Base-by-base conservation (phyloP, 2,797 vertebrate genomes). In the Semotilus atromaculatus region DNA sequence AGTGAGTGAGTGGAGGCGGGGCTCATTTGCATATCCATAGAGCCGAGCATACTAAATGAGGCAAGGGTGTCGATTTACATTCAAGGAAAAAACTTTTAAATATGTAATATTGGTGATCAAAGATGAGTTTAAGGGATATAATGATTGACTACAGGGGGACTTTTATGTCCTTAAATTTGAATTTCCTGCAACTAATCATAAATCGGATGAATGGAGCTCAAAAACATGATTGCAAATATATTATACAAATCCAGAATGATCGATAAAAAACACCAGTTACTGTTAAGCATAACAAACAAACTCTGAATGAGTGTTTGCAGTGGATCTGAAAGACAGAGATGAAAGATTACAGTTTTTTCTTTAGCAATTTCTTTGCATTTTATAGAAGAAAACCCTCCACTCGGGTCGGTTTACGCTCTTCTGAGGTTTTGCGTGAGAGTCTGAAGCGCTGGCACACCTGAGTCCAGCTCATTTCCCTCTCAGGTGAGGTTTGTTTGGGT, bases 401-500 rank as follows among this genome's bases (percentile, higher is more conserved):
- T 21, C 45, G 45, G 45, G 5, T 1, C 18, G 14, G 45, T 48
- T 16, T 53, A 2, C 18, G 7, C 51, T 53, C 58, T 13, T 26
- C 4, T 2, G 58, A 62, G 26, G 58, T 29, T 6, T 73, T 5
- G 43, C 16, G 43, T 72, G 70, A 29, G 64, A 21, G 64, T 8
- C 72, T 51, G 72, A 31, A 3, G 23, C 48, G 48, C 31, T 55
- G 73, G 11, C 48, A 55, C 51, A 75, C 73, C 31, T 55, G 73
- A 38, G 31, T 75, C 31, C 73, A 36, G 73, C 90, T 86, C 74
- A 72, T 60, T 78, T 43, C 43, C 34, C 38, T 66, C 45, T 72
- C 77, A 80, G 86, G 88, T 77, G 80, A 75, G 71, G 89, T 81
- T 81, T 64, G 60, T 80, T 72, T 72, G 31, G 77, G 55, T 91